Conservation (phyloP, 2,888 invertebrate genomes). For the Drosophila limbata region DNA sequence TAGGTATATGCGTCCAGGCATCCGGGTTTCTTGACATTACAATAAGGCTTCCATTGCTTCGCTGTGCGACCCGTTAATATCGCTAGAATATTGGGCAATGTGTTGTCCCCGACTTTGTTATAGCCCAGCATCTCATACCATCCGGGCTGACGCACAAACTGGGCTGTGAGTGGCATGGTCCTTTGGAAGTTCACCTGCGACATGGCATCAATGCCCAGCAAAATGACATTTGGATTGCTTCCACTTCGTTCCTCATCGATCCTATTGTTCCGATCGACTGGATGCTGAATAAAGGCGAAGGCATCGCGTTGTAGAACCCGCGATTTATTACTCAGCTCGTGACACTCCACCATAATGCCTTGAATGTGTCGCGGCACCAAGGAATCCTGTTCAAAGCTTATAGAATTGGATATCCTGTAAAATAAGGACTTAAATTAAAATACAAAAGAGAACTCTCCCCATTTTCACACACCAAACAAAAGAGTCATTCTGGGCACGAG, state of each 20-base stretch:
- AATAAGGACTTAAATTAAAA: neutral
- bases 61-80: constrained; percentile 89
- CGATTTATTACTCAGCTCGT: constrained; percentile 74
- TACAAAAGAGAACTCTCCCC: neutral
- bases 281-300: constrained; percentile 86
- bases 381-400: neutral
- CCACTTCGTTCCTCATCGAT: constrained; percentile 28
- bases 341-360: constrained; percentile 67
- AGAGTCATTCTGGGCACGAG: neutral
- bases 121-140: constrained; percentile 91
- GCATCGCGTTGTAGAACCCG: constrained; percentile 82
- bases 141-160: constrained; percentile 87
- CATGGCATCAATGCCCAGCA: constrained; percentile 93
- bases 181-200: constrained; percentile 87
- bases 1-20: constrained; percentile 89
- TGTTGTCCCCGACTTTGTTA: constrained; percentile 91
- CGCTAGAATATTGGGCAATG: constrained; percentile 94
- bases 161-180: constrained; percentile 89
- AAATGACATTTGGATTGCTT: constrained; percentile 86
- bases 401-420: constrained; percentile 8
- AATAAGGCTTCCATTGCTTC: constrained; percentile 85
- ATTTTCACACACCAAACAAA: constrained; percentile 11
- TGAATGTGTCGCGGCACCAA: constrained; percentile 60
- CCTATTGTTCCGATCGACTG: constrained; percentile 42
- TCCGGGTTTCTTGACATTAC: constrained; percentile 85